A percentile compares a stretch with the other conserved stretches of the same genome.
phyloP scores from a whole-genome alignment of 2,797 vertebrate genomes.

The Pseudomugil tenellus region DNA sequence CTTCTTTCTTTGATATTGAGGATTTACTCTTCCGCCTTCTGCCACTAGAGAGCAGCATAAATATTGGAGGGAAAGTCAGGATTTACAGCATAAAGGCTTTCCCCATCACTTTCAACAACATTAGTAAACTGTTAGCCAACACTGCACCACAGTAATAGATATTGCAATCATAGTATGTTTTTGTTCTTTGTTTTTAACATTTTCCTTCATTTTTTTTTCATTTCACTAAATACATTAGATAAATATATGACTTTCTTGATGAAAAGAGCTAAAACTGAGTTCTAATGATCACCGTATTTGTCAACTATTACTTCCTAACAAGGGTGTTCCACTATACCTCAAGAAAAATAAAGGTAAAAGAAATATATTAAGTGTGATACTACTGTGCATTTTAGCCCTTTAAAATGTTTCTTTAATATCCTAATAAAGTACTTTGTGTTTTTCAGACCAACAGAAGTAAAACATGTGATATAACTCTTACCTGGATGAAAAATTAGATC shows the following conservation, averaged over 20 bases:
- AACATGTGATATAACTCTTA: slow-evolving; percentile 52
- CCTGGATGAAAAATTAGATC: slow-evolving; percentile 83
- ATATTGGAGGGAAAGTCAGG: slow-evolving; percentile 7
- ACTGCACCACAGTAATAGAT: neutral
- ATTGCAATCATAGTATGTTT: neutral
- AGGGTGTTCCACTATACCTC: neutral
- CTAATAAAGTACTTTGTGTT: slow-evolving; percentile 9
- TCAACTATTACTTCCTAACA: neutral
- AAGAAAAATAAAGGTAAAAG: neutral
- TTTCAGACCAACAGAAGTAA: slow-evolving; percentile 14
- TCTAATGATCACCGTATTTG: neutral
- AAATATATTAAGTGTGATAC: neutral
- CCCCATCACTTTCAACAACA: neutral
- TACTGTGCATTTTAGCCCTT: neutral
- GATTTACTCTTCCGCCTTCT: slow-evolving; percentile 76
- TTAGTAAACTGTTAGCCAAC: neutral
- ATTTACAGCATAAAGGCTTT: neutral
- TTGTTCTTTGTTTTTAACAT: neutral
- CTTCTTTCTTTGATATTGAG: slow-evolving; percentile 84
- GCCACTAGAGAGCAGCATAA: slow-evolving; percentile 63
- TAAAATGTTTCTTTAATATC: slow-evolving; percentile 15
- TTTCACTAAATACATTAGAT: neutral
- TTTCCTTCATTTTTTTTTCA: too few species aligned
- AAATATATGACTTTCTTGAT: neutral
- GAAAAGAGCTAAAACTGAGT: neutral